phyloP scores from a whole-genome alignment of 2,888 invertebrate species.

The Carcina quercana region DNA sequence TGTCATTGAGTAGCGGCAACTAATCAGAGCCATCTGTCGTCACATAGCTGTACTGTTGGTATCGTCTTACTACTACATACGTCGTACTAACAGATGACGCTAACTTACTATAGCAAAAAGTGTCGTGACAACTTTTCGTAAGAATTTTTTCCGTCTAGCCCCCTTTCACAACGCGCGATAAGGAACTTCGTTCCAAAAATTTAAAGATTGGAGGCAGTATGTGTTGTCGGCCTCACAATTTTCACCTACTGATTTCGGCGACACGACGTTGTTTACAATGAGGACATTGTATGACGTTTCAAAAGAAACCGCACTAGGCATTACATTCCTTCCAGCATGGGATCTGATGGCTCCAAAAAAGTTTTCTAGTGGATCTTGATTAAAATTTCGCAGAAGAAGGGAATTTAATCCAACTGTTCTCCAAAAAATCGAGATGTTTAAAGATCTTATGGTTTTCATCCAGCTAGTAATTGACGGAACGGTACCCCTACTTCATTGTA shows the following conservation, averaged over 20 bases:
- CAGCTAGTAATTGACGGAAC: constrained; percentile 15
- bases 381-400: constrained; percentile 13
- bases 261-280: constrained; percentile 9
- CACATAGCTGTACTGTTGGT: no score
- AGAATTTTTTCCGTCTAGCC: no score
- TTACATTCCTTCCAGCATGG: constrained; percentile 12
- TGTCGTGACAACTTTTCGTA: no score
- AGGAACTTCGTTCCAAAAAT: no score
- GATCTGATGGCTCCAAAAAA: constrained; percentile 17
- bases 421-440: constrained; percentile 4
- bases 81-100: no score
- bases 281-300: constrained; percentile 8
- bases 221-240: constrained; percentile 12
- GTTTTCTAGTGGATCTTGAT: constrained; percentile 13
- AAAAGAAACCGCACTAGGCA: constrained; percentile 10
- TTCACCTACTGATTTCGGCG: constrained; percentile 10
- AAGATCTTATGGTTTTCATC: constrained; percentile 14
- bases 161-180: no score
- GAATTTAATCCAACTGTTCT: constrained; percentile 3
- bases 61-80: no score
- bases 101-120: no score
- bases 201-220: constrained; percentile 10
- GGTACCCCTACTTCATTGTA: no score
- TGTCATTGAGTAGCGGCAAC: no score
- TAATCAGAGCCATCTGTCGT: no score